Percentiles rank a stretch among this genome's conserved stretches.
Evolutionary conservation across 2,888 invertebrate species (phyloP).

Genomic region (Matsumyia berberina): DNA sequence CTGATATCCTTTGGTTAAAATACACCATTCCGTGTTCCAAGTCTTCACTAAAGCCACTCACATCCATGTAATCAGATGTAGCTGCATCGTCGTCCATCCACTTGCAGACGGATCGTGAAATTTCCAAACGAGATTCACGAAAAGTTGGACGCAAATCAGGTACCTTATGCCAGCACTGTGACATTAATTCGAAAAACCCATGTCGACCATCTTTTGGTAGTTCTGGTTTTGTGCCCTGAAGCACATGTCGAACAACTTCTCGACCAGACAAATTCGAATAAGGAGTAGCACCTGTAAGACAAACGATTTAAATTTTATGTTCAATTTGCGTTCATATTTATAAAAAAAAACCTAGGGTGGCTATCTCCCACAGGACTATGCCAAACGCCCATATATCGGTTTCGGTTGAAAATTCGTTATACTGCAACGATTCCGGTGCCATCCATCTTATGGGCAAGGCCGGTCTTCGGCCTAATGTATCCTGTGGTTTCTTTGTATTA

Average conservation of each 20-base stretch:
- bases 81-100: constrained; percentile 84
- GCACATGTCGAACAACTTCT: constrained; percentile 92
- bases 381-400: constrained; percentile 95
- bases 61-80: constrained; percentile 84
- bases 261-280: constrained; percentile 94
- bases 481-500: constrained; percentile 78
- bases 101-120: constrained; percentile 82
- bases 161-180: constrained; percentile 88
- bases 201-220: constrained; percentile 92
- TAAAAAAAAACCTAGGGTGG: constrained; percentile 87
- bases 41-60: constrained; percentile 84
- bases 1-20: constrained; percentile 86
- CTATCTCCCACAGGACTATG: constrained; percentile 94
- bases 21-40: constrained; percentile 84
- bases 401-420: constrained; percentile 91
- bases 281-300: constrained; percentile 90
- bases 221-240: constrained; percentile 91
- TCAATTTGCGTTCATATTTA: background rate
- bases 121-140: constrained; percentile 85
- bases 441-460: constrained; percentile 88
- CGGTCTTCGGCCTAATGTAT: constrained; percentile 83
- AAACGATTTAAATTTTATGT: background rate
- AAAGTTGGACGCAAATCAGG: constrained; percentile 90
- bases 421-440: constrained; percentile 93
- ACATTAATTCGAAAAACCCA: constrained; percentile 88